These are phyloP conservation scores for Vulpes vulpes DNA, from an alignment of 2,113 vertebrate species.

Conservation along the genomic window DNA sequence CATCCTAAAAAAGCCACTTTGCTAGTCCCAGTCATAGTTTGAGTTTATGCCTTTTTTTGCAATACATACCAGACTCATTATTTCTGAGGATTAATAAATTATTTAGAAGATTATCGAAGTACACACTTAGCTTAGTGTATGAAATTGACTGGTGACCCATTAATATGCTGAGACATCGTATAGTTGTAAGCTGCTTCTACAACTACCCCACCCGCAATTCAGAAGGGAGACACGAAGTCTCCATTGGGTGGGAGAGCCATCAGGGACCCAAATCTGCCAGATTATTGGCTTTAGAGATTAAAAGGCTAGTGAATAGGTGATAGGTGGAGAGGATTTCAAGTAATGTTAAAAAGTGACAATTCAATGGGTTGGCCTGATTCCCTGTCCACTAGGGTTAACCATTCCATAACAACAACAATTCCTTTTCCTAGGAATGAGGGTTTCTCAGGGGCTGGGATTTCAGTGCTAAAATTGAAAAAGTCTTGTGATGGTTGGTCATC, in stretches of 20 bases:
- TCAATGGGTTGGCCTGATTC: not conserved
- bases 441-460: not conserved
- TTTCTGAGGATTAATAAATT: not conserved
- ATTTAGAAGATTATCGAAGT: not conserved
- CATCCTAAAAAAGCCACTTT: too few species aligned
- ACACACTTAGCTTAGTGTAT: not conserved
- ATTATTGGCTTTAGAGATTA: too few species aligned
- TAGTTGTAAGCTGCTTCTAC: not conserved
- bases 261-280: too few species aligned
- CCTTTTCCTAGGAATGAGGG: not conserved
- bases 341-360: not conserved
- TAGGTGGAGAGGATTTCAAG: not conserved
- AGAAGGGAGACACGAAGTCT: too few species aligned
- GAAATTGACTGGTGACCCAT: not conserved
- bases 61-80: not conserved
- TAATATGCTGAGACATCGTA: not conserved
- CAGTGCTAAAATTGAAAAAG: not conserved
- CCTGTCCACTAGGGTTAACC: not conserved
- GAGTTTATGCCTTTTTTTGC: too few species aligned
- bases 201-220: too few species aligned
- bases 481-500: not conserved
- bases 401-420: too few species aligned
- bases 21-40: too few species aligned
- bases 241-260: too few species aligned
- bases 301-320: not conserved